These are phyloP conservation scores for Lordiphosa andalusiaca DNA, from an alignment of 2,888 invertebrate genomes.

Conservation along the genomic window DNA sequence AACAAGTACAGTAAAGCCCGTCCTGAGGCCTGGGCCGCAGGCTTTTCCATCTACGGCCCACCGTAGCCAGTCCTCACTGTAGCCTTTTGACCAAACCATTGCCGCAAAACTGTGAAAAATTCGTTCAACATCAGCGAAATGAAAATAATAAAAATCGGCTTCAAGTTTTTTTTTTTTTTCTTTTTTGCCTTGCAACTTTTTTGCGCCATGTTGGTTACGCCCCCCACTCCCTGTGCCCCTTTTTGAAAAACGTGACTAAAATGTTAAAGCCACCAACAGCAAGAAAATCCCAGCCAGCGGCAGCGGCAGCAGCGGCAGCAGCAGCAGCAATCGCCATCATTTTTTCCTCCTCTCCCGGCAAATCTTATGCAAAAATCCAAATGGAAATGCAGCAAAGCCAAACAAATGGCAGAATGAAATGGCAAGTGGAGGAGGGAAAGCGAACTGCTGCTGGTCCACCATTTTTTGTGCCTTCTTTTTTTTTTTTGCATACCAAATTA, in stretches of 20 bases:
- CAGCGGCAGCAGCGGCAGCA: conserved; percentile 30
- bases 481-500: no score
- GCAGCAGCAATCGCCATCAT: conserved; percentile 57
- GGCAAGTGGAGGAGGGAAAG: conserved; percentile 5
- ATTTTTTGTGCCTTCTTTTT: neutral
- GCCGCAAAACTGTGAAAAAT: conserved; percentile 65
- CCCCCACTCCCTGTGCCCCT: conserved; percentile 5
- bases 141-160: conserved; percentile 58
- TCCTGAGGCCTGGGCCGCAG: neutral
- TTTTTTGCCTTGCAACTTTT: conserved; percentile 34
- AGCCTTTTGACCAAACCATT: conserved; percentile 39
- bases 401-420: conserved; percentile 32
- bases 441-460: conserved; percentile 2
- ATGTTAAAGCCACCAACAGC: conserved; percentile 67
- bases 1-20: conserved; percentile 39
- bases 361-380: conserved; percentile 69
- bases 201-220: conserved; percentile 71
- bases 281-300: conserved; percentile 60
- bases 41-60: no score
- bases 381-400: conserved; percentile 52
- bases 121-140: conserved; percentile 64
- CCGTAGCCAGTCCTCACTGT: neutral
- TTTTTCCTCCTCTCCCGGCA: conserved; percentile 34
- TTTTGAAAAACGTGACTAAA: conserved; percentile 74
- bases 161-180: conserved; percentile 31